Evolutionary conservation across 1,140 invertebrate species (phyloP), one percentile per base, ranked within the genome.

Genomic region (Ericerus pela): DNA sequence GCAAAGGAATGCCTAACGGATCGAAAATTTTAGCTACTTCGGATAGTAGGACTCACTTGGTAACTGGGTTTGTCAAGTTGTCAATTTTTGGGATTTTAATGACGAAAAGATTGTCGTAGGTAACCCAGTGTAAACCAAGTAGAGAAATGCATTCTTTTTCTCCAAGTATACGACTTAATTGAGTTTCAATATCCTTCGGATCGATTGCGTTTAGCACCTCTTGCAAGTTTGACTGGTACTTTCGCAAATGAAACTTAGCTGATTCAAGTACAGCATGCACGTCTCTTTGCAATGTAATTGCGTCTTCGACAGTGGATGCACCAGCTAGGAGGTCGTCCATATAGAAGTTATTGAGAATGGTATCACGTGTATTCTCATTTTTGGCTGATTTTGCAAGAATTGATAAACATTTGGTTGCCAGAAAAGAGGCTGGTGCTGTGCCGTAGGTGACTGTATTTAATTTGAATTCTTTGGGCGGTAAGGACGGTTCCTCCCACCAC

Each of bases 1-100:
- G 67, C 1, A 64, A 55, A 2, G 71, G 22, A 59, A 66, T 67
- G 1, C 70, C 68, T n/a, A 73, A 29, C 0, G 69, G 70, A 60
- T 73, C 70, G 59, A 67, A 73, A 29, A 73, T 59, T 26, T 55
- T 64, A 64, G 20, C 59, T 51, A 10, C 66, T 65, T 2, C 60
- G 57, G 6, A 66, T 66, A 11, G 70, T 33, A 3, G 68, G 24
- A 11, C 29, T 36, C 33, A 67, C 30, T 54, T 33, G 16, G 51
- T 53, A 6, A 28, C 2, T 10, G 24, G n/a, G 8, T 24, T 57
- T 8, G 24, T 30, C 4, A 1, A 1, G 6, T 2, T 8, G 29
- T 57, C 31, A 3, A 28, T 14, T 29, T 27, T 3, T 18, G 14
- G 6, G 14, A 29, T 53, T n/a, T 37, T 33, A 28, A 60, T 60